Conservation (phyloP, 23 tunicate genomes). For the Ascidia mentula region DNA sequence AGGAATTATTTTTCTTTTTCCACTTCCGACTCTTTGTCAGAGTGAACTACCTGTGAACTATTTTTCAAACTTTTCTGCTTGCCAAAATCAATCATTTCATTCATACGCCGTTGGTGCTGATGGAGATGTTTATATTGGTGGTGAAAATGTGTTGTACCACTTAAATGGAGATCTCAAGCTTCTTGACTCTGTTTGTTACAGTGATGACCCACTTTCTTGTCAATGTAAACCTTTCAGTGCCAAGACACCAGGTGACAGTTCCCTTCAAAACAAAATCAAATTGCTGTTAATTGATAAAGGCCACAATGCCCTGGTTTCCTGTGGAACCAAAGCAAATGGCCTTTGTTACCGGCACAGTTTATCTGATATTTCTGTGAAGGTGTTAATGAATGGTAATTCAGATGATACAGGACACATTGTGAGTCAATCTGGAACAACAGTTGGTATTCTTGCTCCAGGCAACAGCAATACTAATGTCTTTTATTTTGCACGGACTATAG, state of each 20-base stretch:
- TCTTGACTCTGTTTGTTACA: background rate
- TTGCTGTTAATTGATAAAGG: slow-evolving; percentile 20
- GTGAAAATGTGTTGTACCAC: background rate
- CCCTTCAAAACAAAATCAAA: slow-evolving; percentile 15
- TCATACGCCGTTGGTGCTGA: background rate
- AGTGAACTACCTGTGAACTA: background rate
- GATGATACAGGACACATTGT: slow-evolving; percentile 25
- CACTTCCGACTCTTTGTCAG: background rate
- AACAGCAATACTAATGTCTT: slow-evolving; percentile 18
- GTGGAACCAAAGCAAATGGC: slow-evolving; percentile 44
- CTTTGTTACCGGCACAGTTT: slow-evolving; percentile 34
- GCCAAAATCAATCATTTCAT: background rate
- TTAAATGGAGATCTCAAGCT: background rate
- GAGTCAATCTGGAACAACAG: slow-evolving; percentile 14
- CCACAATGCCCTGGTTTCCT: slow-evolving; percentile 6
- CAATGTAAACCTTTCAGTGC: background rate
- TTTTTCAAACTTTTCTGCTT: slow-evolving; percentile 1
- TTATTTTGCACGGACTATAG: slow-evolving; percentile 67
- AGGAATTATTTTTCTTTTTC: background rate
- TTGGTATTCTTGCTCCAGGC: slow-evolving; percentile 40
- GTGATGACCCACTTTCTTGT: background rate
- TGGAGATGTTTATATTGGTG: slow-evolving; percentile 12
- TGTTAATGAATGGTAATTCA: slow-evolving; percentile 14
- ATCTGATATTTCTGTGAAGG: slow-evolving; percentile 7
- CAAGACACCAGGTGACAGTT: background rate